Evolutionary conservation across 2,113 vertebrate species (phyloP).

Genomic region (Pardalotus punctatus): DNA sequence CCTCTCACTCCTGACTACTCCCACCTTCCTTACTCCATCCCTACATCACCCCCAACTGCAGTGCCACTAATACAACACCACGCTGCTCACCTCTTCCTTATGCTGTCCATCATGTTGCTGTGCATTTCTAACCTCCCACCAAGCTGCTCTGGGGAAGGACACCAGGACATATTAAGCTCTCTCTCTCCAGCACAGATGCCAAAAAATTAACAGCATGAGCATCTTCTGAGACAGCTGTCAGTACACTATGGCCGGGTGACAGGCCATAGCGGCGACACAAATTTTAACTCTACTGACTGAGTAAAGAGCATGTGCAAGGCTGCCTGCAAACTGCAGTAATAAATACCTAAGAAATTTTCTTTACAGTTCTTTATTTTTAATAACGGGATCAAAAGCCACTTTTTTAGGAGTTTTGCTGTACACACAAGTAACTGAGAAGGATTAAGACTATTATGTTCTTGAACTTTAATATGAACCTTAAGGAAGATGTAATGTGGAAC

Average conservation of each 20-base stretch:
- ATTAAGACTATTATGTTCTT: background rate
- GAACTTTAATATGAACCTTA: background rate
- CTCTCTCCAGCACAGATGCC: background rate
- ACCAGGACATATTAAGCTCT: background rate
- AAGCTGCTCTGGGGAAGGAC: background rate
- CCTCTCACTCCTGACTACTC: background rate
- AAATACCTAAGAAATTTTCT: background rate
- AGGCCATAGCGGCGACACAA: fast-evolving
- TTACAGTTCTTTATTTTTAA: background rate
- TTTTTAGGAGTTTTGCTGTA: background rate
- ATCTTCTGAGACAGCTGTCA: background rate
- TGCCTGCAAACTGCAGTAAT: background rate
- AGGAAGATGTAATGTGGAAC: fast-evolving
- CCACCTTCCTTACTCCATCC: background rate
- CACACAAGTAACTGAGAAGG: background rate
- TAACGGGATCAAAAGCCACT: background rate
- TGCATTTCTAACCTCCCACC: background rate
- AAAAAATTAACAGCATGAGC: background rate
- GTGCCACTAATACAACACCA: background rate
- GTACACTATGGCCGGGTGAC: background rate
- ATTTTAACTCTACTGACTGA: background rate
- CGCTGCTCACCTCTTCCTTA: background rate
- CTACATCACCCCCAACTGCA: no score
- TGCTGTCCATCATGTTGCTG: background rate
- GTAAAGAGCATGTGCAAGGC: background rate